phyloP scores from a whole-genome alignment of 1,140 invertebrate genomes.

The Pseudomyrmex pallidus region DNA sequence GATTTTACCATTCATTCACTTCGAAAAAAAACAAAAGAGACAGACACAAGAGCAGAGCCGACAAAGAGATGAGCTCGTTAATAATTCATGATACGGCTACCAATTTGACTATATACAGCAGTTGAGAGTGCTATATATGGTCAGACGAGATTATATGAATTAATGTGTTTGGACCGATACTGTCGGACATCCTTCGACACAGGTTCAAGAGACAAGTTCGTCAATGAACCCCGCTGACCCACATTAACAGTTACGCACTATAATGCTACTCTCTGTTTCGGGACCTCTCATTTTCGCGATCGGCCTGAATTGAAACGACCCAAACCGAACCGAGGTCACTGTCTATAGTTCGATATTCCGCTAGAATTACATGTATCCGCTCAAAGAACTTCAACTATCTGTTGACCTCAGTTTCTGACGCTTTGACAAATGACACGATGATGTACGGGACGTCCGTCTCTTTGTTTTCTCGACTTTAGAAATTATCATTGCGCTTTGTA shows the following conservation, averaged over 20 bases:
- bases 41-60: neutral
- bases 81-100: neutral
- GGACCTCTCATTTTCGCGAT: slow-evolving; percentile 40
- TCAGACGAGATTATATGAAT: slow-evolving; percentile 28
- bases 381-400: neutral
- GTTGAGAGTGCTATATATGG: neutral
- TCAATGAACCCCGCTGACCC: slow-evolving; percentile 55
- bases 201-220: slow-evolving; percentile 73
- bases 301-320: slow-evolving; percentile 59
- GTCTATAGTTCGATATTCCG: slow-evolving; percentile 43
- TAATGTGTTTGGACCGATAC: neutral
- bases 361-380: slow-evolving; percentile 42
- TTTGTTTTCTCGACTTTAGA: neutral
- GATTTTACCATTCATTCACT: neutral
- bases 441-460: neutral
- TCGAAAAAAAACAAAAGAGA: neutral
- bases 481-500: neutral
- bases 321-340: slow-evolving; percentile 47
- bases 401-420: neutral
- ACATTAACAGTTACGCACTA: slow-evolving; percentile 34
- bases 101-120: neutral
- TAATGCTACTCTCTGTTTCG: neutral
- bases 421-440: neutral
- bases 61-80: neutral
- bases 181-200: neutral